Percentiles rank a stretch among this genome's conserved stretches.
Conservation (phyloP, 2,113 vertebrate species). For the Sinosuthora webbiana region DNA sequence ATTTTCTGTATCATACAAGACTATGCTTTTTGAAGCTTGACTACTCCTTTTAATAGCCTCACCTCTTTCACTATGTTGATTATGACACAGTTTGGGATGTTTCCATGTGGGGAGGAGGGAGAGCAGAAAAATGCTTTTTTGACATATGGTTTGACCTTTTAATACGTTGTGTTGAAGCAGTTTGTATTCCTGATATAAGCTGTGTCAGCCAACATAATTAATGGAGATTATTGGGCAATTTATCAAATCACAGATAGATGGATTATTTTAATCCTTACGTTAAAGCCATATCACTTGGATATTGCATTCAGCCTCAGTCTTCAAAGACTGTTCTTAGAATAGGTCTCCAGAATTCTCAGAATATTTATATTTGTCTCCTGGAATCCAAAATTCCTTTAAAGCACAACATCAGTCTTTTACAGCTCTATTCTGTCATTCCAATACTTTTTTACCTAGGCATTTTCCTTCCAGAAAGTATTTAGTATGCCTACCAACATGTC, state of each 20-base stretch:
- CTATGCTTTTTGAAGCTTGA: background rate
- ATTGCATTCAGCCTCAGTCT: background rate
- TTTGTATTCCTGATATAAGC: background rate
- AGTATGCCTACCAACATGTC: background rate
- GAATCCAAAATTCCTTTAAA: background rate
- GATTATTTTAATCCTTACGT: background rate
- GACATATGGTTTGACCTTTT: background rate
- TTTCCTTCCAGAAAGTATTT: background rate
- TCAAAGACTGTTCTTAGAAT: background rate
- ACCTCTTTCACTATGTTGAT: background rate
- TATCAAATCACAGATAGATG: background rate
- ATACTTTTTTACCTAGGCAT: background rate
- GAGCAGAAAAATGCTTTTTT: background rate
- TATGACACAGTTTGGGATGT: background rate
- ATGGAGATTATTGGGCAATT: background rate
- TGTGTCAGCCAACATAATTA: background rate
- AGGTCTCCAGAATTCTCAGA: background rate
- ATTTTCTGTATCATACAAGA: background rate
- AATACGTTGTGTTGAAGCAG: background rate
- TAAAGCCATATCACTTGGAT: background rate
- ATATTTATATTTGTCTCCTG: background rate
- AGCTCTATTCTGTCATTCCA: background rate
- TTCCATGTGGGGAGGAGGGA: background rate
- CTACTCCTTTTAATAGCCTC: background rate
- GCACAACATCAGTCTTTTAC: background rate